These are phyloP conservation scores for Caradrina clavipalpis DNA, from an alignment of 2,888 invertebrate species.

Conservation along the genomic window DNA sequence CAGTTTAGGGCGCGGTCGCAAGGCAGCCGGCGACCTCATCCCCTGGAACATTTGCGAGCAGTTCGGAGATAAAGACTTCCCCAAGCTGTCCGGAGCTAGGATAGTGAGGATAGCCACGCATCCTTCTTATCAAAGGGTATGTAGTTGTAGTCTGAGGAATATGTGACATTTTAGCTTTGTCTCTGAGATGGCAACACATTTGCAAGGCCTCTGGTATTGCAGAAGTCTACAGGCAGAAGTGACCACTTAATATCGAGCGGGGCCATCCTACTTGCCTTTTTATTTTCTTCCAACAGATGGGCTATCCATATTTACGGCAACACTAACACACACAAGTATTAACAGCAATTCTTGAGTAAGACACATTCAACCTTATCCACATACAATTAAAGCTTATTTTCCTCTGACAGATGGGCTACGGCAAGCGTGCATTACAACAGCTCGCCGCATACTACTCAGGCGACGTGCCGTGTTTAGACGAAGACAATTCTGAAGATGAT, in stretches of 20 bases:
- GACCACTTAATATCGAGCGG: no score
- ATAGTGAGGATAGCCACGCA: slow-evolving; percentile 99
- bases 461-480: slow-evolving; percentile 94
- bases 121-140: slow-evolving; percentile 98
- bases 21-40: slow-evolving; percentile 98
- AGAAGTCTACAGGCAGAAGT: no score
- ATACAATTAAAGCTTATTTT: not conserved
- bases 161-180: no score
- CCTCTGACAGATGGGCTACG: slow-evolving; percentile 97
- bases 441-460: slow-evolving; percentile 97
- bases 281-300: no score
- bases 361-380: not conserved
- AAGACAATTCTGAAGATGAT: slow-evolving; percentile 84
- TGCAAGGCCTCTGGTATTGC: no score
- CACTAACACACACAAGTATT: no score
- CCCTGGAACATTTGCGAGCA: slow-evolving; percentile 99
- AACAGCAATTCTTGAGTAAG: no score
- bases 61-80: slow-evolving; percentile 98
- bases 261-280: no score
- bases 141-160: slow-evolving; percentile 53
- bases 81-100: slow-evolving; percentile 96
- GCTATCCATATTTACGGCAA: no score
- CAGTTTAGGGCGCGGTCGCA: slow-evolving; percentile 95
- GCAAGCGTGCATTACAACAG: slow-evolving; percentile 95
- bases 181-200: no score